Evolutionary conservation across 2,888 invertebrate genomes (phyloP).

Genomic region (Melinaea marsaeus): DNA sequence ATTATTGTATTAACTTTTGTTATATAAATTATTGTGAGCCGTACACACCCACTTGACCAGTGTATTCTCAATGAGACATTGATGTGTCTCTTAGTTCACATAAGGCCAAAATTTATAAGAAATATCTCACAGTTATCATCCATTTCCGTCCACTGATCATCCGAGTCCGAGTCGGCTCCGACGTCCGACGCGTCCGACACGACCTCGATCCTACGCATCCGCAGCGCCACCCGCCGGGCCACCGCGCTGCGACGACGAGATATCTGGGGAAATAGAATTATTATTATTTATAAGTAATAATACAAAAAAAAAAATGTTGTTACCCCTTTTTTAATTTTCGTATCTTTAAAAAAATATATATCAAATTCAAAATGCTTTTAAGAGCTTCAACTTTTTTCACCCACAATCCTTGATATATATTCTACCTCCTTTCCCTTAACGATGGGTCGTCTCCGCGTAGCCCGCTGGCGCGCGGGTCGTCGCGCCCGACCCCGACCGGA

Average conservation of each 20-base stretch:
- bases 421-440: conserved; percentile 66
- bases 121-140: conserved; percentile 58
- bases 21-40: too few species aligned
- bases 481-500: conserved; percentile 55
- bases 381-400: too few species aligned
- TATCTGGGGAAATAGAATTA: conserved; percentile 38
- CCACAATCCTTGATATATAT: neutral
- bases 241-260: conserved; percentile 52
- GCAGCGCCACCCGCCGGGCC: conserved; percentile 51
- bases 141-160: conserved; percentile 72
- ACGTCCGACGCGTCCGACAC: conserved; percentile 68
- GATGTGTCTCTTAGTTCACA: neutral
- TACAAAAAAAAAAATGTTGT: neutral
- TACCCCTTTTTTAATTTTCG: too few species aligned
- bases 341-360: too few species aligned
- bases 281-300: neutral
- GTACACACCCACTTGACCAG: neutral
- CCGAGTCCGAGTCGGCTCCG: conserved; percentile 67
- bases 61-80: neutral
- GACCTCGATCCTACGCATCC: conserved; percentile 49
- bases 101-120: neutral
- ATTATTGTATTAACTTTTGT: too few species aligned
- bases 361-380: too few species aligned
- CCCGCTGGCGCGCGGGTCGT: conserved; percentile 49
- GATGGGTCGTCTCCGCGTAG: conserved; percentile 55